Percentiles rank a stretch among this genome's conserved stretches.
phyloP scores from a whole-genome alignment of 2,113 vertebrate genomes.

The Sisor rabdophorus region DNA sequence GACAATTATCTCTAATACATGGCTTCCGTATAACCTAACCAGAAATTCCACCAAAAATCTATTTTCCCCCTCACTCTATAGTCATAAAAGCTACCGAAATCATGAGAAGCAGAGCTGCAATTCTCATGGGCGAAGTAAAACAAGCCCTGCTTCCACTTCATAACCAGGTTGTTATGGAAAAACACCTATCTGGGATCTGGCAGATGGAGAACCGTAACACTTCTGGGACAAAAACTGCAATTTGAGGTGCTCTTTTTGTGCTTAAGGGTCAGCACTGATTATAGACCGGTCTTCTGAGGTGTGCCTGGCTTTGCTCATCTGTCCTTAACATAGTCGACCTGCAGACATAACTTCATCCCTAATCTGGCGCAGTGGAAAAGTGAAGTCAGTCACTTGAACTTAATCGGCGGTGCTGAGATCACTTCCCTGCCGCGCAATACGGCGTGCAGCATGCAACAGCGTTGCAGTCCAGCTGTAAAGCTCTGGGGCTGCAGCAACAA shows the following conservation, averaged over 20 bases:
- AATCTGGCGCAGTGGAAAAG: slow-evolving; percentile 11
- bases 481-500: neutral
- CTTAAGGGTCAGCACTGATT: slow-evolving; percentile 22
- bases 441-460: neutral
- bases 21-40: neutral
- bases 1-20: neutral
- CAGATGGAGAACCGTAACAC: slow-evolving; percentile 18
- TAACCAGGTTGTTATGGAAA: neutral
- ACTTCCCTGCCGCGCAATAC: neutral
- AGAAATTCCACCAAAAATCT: neutral
- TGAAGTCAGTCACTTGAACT: slow-evolving; percentile 20
- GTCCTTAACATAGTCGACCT: slow-evolving; percentile 1
- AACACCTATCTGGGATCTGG: slow-evolving; percentile 12
- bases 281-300: neutral
- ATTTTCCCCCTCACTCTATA: neutral
- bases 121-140: neutral
- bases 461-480: neutral
- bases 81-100: neutral
- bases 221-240: slow-evolving; percentile 1
- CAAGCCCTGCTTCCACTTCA: slow-evolving; percentile 13
- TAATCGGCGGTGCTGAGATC: slow-evolving; percentile 18
- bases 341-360: slow-evolving; percentile 32
- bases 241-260: slow-evolving; percentile 11
- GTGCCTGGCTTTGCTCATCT: slow-evolving; percentile 10
- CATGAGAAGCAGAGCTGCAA: neutral